A percentile compares a stretch with the other conserved stretches of the same genome.
phyloP scores from a whole-genome alignment of 2,113 vertebrate species.

The Silurus glanis region DNA sequence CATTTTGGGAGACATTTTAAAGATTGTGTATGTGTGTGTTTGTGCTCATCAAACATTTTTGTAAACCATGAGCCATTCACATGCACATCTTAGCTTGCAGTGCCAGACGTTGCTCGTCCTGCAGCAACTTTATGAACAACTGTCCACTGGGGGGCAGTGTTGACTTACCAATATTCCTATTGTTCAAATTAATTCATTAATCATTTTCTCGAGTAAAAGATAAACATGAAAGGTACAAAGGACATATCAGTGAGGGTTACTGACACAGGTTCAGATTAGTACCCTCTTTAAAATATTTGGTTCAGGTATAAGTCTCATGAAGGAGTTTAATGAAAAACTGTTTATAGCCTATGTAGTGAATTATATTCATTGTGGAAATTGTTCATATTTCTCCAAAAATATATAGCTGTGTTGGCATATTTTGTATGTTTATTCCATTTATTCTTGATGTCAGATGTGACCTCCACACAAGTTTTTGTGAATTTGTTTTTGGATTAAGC shows the following conservation, averaged over 20 bases:
- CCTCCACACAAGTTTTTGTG: neutral
- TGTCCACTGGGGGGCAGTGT: constrained; percentile 50
- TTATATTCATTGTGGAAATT: neutral
- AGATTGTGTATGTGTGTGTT: neutral
- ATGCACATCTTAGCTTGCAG: neutral
- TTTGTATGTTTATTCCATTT: neutral
- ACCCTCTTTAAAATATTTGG: neutral
- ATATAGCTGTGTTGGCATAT: neutral
- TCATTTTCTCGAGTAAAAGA: neutral
- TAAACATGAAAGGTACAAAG: neutral
- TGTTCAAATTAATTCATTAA: neutral
- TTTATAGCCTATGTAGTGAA: neutral
- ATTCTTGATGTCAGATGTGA: neutral
- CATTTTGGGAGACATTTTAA: neutral
- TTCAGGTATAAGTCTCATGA: neutral
- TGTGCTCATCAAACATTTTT: neutral
- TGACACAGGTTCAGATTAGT: neutral
- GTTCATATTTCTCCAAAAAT: neutral
- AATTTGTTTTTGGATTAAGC: neutral
- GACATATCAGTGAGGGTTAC: neutral
- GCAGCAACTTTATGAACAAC: neutral
- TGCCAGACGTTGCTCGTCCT: neutral
- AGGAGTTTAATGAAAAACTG: neutral
- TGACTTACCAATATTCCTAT: neutral
- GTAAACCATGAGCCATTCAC: neutral